Conservation (phyloP, 2,888 invertebrate species). For the Rugalucina vietnamica region DNA sequence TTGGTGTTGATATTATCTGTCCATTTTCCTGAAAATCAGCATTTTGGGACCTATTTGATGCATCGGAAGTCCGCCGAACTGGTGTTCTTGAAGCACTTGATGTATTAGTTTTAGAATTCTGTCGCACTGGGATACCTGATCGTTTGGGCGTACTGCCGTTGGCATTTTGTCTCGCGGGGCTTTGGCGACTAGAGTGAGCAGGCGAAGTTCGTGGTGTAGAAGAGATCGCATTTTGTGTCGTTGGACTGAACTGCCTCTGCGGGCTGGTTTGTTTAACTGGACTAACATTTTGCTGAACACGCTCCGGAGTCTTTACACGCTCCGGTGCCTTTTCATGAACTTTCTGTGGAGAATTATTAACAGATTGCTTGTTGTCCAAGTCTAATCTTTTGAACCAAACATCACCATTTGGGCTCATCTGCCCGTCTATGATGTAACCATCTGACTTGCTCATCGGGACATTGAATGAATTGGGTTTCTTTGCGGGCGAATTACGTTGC, state of each 20-base stretch:
- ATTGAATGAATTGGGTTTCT: constrained; percentile 6
- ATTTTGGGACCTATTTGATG: constrained; percentile 10
- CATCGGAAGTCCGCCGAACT: constrained; percentile 12
- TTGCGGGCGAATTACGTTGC: constrained; percentile 54
- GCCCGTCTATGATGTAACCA: constrained; percentile 57
- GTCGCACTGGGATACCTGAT: background rate
- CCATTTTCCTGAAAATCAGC: constrained; percentile 41
- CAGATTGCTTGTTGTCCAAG: constrained; percentile 12
- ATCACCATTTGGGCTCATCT: constrained; percentile 31
- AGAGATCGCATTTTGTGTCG: constrained; percentile 1
- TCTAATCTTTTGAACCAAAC: constrained; percentile 44
- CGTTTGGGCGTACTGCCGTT: background rate
- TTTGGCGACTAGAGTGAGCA: background rate
- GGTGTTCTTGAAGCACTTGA: background rate
- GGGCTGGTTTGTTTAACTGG: background rate
- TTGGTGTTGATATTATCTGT: constrained; percentile 40
- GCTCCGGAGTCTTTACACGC: background rate
- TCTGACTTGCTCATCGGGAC: constrained; percentile 68
- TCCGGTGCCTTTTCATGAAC: background rate
- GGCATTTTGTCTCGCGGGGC: background rate
- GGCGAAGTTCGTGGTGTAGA: background rate
- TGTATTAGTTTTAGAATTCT: background rate
- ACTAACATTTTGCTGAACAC: constrained; percentile 33
- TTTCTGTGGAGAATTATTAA: background rate
- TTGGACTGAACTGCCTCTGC: background rate